phyloP scores from a whole-genome alignment of 2,113 vertebrate species.

The Typhlomys cinereus region DNA sequence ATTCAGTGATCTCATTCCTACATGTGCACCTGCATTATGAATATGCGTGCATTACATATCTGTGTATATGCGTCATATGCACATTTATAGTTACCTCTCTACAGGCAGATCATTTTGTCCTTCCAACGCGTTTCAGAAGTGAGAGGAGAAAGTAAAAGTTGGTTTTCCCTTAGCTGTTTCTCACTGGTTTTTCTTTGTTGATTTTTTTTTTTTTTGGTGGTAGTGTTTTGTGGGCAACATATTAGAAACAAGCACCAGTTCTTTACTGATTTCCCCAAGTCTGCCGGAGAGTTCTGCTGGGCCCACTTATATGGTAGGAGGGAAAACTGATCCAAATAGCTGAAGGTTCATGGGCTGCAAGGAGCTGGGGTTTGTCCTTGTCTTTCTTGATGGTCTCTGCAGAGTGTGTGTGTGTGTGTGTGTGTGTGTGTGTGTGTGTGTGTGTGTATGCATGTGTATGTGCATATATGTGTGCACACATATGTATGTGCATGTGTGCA shows the following conservation, averaged over 20 bases:
- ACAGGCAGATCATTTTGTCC: background rate
- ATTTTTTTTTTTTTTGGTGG: conserved; percentile 17
- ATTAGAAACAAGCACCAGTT: background rate
- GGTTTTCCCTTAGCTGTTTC: background rate
- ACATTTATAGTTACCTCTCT: background rate
- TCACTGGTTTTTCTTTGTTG: background rate
- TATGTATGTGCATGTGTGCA: too few relatives aligned
- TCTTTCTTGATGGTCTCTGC: background rate
- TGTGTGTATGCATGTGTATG: too few relatives aligned
- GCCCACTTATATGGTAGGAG: background rate
- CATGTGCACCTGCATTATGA: background rate
- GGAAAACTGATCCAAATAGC: background rate
- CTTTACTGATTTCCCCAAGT: background rate
- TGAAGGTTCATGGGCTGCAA: background rate
- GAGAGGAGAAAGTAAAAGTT: background rate
- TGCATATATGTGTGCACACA: fast-evolving
- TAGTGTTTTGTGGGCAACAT: background rate
- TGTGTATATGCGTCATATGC: background rate
- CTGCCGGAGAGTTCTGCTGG: background rate
- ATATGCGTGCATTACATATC: background rate
- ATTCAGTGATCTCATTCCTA: background rate
- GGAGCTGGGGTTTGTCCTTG: background rate
- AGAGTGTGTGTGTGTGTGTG: too few relatives aligned
- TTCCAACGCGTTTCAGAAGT: background rate
- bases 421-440: too few relatives aligned